phyloP scores from a whole-genome alignment of 2,888 invertebrate genomes.

The Andrena flavipes region DNA sequence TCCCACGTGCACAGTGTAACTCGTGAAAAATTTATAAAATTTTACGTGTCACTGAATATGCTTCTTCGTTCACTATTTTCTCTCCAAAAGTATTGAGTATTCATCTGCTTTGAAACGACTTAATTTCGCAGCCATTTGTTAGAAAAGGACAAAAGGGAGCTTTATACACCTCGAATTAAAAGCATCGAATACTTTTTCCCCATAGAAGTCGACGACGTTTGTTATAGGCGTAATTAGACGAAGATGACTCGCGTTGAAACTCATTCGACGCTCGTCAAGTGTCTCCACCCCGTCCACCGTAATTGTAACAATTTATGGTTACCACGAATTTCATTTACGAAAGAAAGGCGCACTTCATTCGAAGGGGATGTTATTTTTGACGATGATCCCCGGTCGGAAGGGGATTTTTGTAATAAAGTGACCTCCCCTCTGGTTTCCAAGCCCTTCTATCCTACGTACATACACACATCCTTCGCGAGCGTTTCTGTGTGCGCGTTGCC shows the following conservation, averaged over 20 bases:
- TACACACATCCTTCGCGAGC: background rate
- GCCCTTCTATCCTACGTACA: background rate
- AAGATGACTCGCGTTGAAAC: background rate
- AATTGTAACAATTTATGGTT: conserved; percentile 19
- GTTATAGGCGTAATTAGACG: conserved; percentile 19
- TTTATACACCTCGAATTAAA: background rate
- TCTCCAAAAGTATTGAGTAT: too few relatives aligned
- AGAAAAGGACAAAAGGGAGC: too few relatives aligned
- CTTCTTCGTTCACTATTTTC: too few relatives aligned
- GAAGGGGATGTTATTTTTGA: conserved; percentile 23
- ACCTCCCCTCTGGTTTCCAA: conserved; percentile 21
- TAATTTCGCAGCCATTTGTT: too few relatives aligned
- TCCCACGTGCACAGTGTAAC: background rate
- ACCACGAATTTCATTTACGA: conserved; percentile 32
- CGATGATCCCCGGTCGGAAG: conserved; percentile 1
- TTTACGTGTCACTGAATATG: too few relatives aligned
- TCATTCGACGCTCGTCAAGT: background rate
- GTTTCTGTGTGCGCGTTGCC: background rate
- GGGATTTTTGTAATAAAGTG: conserved; percentile 46
- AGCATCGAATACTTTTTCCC: background rate
- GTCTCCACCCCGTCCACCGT: background rate
- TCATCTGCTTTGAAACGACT: too few relatives aligned
- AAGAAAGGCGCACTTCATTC: conserved; percentile 16
- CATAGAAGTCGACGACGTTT: background rate
- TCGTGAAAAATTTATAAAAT: background rate